Evolutionary conservation across 2,888 invertebrate species (phyloP), one percentile per base, ranked within the genome.

Genomic region (Tinea trinotella): DNA sequence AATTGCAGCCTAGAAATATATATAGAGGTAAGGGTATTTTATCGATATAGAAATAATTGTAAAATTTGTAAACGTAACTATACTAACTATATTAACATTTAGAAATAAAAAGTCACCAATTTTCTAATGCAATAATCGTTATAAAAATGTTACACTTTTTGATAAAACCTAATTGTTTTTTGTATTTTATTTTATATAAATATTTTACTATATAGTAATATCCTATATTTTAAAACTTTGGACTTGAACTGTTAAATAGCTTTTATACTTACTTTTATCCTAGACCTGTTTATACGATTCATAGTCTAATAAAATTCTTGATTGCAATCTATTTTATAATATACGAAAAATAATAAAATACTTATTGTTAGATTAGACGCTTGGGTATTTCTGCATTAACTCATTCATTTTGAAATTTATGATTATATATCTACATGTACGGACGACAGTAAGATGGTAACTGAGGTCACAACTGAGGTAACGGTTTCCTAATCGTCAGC

Each of bases 251-350:
- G 7, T 24, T 18, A 50, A 50, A 22, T 50, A 50, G 50, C 50
- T 50, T 50, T 50, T 50, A 15, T 50, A 50, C 50, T 50, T 24
- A 50, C 24, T 24, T 46, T 15, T 15, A 12, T 22, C 50, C 50
- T 50, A 50, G 12, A 24, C 50, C 22, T 24, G 24, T 50, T 24
- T 50, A 13, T 50, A 50, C 50, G 50, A 50, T 24, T 50, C 50
- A 50, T 50, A 24, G 22, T 50, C 50, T 24, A 50, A 50, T 50
- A 20, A 20, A 49, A 49, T 12, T 13, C 3, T 44, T 17, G n/a
- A 40, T 2, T 40, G n/a, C 12, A 40, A n/a, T n/a, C 30, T 30
- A 30, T 30, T 30, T 22, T 22, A 22, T 22, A 22, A 22, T 22
- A 22, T n/a, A n/a, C n/a, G n/a, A n/a, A n/a, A n/a, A n/a, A n/a